Conservation (phyloP, 1,140 invertebrate species). For the Aphaenogaster rudis region DNA sequence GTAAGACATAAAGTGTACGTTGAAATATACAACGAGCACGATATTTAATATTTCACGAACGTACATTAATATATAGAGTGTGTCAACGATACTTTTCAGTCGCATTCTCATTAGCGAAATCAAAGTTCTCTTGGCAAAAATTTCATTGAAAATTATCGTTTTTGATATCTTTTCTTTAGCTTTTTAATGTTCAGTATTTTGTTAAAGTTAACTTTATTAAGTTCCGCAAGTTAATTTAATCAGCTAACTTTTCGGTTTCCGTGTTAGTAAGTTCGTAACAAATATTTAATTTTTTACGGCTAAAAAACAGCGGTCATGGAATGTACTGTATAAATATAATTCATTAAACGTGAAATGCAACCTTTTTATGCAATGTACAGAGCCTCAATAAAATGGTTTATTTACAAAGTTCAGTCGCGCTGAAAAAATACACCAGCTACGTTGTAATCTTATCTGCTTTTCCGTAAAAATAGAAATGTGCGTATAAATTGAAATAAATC, state of each 20-base stretch:
- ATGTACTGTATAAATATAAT: background rate
- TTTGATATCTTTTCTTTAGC: background rate
- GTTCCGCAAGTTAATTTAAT: no score
- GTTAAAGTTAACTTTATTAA: background rate
- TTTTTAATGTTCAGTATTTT: background rate
- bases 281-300: background rate
- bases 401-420: slow-evolving; percentile 4
- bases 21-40: background rate
- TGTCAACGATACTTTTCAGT: background rate
- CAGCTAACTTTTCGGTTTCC: background rate
- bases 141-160: background rate
- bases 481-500: background rate
- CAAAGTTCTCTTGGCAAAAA: background rate
- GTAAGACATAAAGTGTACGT: background rate
- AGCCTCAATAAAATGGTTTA: background rate
- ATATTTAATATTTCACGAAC: slow-evolving; percentile 12
- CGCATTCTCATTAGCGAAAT: background rate
- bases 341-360: background rate
- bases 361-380: background rate
- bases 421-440: background rate
- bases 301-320: background rate
- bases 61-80: background rate
- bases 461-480: background rate
- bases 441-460: background rate
- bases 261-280: background rate